Evolutionary conservation across 2,888 invertebrate species (phyloP).

Genomic region (Notocelia uddmanniana): DNA sequence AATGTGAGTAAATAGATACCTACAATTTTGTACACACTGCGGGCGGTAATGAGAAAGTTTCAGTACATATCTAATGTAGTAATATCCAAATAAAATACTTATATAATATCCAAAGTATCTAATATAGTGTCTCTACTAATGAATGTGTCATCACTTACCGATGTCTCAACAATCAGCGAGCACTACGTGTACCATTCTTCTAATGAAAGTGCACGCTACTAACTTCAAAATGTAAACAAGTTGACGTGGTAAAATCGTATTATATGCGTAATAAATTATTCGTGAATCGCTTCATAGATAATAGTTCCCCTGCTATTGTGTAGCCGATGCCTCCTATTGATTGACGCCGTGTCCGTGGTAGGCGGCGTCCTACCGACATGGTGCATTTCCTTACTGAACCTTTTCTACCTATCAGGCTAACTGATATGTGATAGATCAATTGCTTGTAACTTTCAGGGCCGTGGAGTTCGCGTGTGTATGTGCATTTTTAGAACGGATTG

Average conservation of each 20-base stretch:
- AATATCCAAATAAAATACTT: no score
- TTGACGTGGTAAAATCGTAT: conserved; percentile 56
- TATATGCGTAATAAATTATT: conserved; percentile 46
- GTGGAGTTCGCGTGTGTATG: background rate
- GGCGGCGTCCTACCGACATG: conserved; percentile 50
- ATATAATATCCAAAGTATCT: no score
- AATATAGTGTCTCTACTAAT: background rate
- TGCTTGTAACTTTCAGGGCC: conserved; percentile 15
- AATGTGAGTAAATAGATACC: no score
- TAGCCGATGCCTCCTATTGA: conserved; percentile 70
- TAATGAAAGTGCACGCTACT: conserved; percentile 12
- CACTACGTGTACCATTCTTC: background rate
- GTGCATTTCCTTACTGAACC: conserved; percentile 64
- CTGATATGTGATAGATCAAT: conserved; percentile 19
- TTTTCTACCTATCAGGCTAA: background rate
- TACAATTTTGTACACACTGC: no score
- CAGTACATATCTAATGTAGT: no score
- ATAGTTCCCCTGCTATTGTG: conserved; percentile 53
- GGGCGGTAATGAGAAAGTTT: no score
- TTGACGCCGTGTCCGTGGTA: conserved; percentile 62
- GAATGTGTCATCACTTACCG: background rate
- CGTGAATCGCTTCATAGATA: conserved; percentile 39
- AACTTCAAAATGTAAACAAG: conserved; percentile 60
- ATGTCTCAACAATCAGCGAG: background rate
- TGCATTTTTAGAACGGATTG: conserved; percentile 6